Evolutionary conservation across 2,888 invertebrate genomes (phyloP).

Genomic region (Colletes collaris): DNA sequence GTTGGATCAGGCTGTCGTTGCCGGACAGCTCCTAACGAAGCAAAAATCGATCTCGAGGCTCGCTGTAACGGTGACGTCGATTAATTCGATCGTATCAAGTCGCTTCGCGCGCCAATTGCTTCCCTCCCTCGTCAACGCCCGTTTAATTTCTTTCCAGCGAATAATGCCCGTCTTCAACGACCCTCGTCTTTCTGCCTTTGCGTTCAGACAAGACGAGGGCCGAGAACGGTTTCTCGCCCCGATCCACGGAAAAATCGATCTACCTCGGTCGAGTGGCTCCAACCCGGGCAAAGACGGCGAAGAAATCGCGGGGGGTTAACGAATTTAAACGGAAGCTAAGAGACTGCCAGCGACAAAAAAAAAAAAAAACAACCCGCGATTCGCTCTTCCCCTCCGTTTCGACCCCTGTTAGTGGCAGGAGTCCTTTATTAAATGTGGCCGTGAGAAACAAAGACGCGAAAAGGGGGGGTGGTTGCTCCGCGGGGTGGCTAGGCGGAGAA

Average conservation of each 20-base stretch:
- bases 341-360: conserved; percentile 51
- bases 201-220: conserved; percentile 1
- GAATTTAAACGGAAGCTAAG: conserved; percentile 63
- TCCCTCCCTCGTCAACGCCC: too few species aligned
- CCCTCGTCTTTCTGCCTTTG: not conserved
- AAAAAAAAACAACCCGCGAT: not conserved
- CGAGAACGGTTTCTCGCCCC: not conserved
- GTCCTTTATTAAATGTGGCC: conserved; percentile 68
- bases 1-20: too few species aligned
- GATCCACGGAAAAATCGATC: conserved; percentile 43
- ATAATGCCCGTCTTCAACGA: not conserved
- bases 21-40: not conserved
- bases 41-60: conserved; percentile 9
- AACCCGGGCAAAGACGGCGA: not conserved
- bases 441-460: conserved; percentile 38
- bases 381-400: not conserved
- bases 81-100: conserved; percentile 30
- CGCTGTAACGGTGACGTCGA: not conserved
- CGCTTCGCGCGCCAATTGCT: not conserved
- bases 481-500: conserved; percentile 40
- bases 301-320: conserved; percentile 56
- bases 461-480: conserved; percentile 3
- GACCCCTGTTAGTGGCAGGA: not conserved
- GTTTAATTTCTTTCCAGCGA: not conserved
- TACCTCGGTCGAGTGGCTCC: not conserved